A percentile compares a stretch with the other conserved stretches of the same genome.
These are phyloP conservation scores for Microtus pennsylvanicus DNA, from an alignment of 2,113 vertebrate species.

Conservation along the genomic window DNA sequence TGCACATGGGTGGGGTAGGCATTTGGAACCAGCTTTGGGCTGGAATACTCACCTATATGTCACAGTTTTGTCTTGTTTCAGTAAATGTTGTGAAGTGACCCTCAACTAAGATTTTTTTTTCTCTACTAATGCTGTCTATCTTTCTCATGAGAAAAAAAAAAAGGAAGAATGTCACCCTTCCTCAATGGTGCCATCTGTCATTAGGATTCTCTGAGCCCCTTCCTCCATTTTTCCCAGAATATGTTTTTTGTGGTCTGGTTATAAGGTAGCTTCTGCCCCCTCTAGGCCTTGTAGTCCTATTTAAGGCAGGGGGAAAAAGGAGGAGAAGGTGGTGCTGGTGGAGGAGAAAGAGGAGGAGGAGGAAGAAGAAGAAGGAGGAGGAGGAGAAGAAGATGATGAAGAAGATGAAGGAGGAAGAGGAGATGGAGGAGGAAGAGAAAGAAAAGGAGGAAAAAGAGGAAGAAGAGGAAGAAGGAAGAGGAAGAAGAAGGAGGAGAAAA, in stretches of 20 bases:
- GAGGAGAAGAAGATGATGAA: too few relatives aligned
- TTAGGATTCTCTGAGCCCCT: background rate
- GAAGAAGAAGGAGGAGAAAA: background rate
- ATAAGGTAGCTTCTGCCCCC: background rate
- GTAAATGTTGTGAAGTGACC: background rate
- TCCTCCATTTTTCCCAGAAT: fast-evolving
- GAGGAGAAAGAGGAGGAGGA: background rate
- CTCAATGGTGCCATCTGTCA: background rate
- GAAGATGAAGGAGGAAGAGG: background rate
- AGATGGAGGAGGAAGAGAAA: background rate
- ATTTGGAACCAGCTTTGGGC: background rate
- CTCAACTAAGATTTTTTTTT: background rate
- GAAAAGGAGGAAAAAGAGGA: too few relatives aligned
- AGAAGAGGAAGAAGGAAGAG: background rate
- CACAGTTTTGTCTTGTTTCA: background rate
- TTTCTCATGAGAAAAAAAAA: background rate
- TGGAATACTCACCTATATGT: background rate
- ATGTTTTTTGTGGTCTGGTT: background rate
- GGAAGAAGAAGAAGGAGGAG: background rate
- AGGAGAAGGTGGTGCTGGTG: background rate
- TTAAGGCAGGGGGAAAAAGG: background rate
- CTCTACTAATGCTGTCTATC: background rate
- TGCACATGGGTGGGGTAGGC: too few relatives aligned
- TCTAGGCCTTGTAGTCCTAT: background rate
- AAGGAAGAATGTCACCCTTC: too few relatives aligned